These are phyloP conservation scores for Semicossyphus pulcher DNA, from an alignment of 2,113 vertebrate genomes.

Conservation along the genomic window DNA sequence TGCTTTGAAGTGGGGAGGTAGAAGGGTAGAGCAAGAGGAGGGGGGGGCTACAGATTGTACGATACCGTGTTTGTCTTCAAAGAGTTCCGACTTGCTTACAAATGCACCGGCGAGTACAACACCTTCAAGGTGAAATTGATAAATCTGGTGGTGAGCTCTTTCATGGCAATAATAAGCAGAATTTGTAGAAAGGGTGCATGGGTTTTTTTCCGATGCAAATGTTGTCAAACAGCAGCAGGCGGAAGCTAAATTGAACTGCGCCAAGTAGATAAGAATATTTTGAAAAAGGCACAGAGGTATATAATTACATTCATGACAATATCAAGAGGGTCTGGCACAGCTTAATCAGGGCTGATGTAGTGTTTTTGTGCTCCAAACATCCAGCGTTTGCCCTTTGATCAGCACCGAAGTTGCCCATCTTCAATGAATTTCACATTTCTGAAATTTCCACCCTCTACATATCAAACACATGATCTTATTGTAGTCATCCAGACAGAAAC, in stretches of 20 bases:
- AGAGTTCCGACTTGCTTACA: constrained; percentile 79
- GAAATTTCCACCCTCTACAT: constrained; percentile 62
- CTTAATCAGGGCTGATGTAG: constrained; percentile 63
- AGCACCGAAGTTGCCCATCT: constrained; percentile 53
- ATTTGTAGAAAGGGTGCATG: constrained; percentile 70
- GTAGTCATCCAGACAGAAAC: constrained; percentile 74
- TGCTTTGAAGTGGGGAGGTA: constrained; percentile 79
- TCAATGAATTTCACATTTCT: constrained; percentile 55
- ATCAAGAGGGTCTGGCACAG: constrained; percentile 53
- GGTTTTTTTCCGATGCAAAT: constrained; percentile 76
- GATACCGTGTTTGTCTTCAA: constrained; percentile 81
- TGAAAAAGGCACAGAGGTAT: constrained; percentile 55
- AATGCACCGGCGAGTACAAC: constrained; percentile 77
- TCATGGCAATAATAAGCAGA: constrained; percentile 72
- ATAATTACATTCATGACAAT: constrained; percentile 72
- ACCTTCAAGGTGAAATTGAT: constrained; percentile 84
- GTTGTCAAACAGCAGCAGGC: constrained; percentile 65
- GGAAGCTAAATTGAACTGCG: constrained; percentile 72
- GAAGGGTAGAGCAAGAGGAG: constrained; percentile 31
- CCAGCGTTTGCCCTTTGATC: constrained; percentile 62
- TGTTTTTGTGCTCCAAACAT: constrained; percentile 47
- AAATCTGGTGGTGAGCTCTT: constrained; percentile 76
- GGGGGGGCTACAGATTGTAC: constrained; percentile 68
- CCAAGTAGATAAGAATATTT: constrained; percentile 71
- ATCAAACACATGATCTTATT: constrained; percentile 70